Conservation (phyloP, 2,113 vertebrate genomes). For the Girardinichthys multiradiatus region DNA sequence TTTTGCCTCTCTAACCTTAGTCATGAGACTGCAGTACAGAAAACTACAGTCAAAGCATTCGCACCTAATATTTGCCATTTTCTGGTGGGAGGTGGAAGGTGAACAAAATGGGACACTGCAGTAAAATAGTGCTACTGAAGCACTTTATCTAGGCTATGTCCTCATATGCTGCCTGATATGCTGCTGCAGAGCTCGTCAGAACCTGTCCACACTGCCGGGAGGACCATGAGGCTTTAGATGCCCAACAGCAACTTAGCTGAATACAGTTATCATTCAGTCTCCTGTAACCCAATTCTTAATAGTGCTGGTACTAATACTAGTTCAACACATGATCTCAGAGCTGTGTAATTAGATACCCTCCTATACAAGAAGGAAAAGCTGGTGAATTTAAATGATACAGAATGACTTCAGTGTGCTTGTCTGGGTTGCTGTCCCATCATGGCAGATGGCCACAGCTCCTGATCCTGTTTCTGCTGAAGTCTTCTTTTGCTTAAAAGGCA, state of each 20-base stretch:
- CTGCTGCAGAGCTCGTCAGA: constrained; percentile 21
- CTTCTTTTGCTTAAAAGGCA: too few species aligned
- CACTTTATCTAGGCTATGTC: constrained; percentile 51
- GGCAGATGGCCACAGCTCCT: background rate
- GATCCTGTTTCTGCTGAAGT: too few species aligned
- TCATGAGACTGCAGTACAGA: background rate
- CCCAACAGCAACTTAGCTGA: background rate
- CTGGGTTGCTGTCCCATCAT: background rate
- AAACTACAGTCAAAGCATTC: background rate
- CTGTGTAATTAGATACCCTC: background rate
- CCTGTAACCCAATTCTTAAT: background rate
- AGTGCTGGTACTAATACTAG: background rate
- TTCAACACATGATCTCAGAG: background rate
- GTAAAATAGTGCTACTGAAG: constrained; percentile 32
- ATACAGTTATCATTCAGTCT: background rate
- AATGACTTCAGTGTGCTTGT: background rate
- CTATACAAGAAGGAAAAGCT: background rate
- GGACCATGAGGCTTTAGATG: background rate
- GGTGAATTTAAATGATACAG: background rate
- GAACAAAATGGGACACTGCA: constrained; percentile 68
- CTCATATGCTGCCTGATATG: constrained; percentile 7
- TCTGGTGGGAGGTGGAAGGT: background rate
- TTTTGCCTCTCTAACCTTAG: background rate
- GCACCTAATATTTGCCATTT: background rate
- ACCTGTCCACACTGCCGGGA: background rate